Base-by-base conservation (phyloP, 2,888 invertebrate species). In the Mylabris sibirica region DNA sequence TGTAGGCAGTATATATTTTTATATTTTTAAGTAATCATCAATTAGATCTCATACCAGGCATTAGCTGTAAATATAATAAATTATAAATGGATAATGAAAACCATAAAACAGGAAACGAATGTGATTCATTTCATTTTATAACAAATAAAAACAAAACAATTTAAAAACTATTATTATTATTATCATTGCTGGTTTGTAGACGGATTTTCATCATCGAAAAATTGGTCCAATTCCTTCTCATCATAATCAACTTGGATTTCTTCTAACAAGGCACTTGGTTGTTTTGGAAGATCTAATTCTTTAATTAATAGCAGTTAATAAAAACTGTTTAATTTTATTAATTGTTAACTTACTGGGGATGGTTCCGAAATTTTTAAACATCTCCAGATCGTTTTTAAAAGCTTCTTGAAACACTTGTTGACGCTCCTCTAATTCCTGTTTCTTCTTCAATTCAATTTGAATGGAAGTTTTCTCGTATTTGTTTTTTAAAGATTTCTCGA, bases 381-480 rank as follows among this genome's bases (percentile, higher is more conserved):
- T 87, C 74, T 89, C 87, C 72, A 93, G 81, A 81, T 93, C 92
- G 76, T 87, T 87, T 79, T 89, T 89, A 78, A 93, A 93, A 12
- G 90, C 92, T 80, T 91, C 89, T 75, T 90, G 89, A 77, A 92
- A 92, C 0, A 90, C 90, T 69, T 89, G 88, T 76, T 92, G 91
- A 38, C 92, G 85, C 79, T 92, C 92, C 75, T 87, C 87, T 75
- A 91, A 84, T 8, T 88, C 81, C 73, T 85, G 84, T 66, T 88
- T 86, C 67, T 90, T 86, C 62, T 86, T 87, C 30, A 86, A 86
- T 78, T 92, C 92, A 71, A 86, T 85, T 35, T 86, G 84, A n/a
- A 85, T 80, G 0, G 91, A 86, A 79, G 87, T 88, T 41, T 87
- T 84, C 11, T 88, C 85, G 78, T 92, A 90, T 63, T 90, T 87